Evolutionary conservation across 2,797 vertebrate species (phyloP).

Genomic region (Peromyscus melanophrys): DNA sequence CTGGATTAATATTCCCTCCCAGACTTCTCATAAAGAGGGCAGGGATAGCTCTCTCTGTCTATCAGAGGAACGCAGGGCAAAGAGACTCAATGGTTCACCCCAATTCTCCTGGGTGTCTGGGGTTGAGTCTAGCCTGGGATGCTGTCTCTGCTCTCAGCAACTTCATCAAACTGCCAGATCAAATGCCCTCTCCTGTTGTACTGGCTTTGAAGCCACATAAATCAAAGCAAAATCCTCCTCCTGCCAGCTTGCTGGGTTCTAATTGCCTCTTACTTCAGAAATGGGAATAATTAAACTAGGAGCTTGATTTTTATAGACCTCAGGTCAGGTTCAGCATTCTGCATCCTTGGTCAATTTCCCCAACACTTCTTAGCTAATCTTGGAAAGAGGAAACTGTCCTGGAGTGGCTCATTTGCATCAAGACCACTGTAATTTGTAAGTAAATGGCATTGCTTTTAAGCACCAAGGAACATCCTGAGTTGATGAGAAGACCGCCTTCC

Average conservation of each 20-base stretch:
- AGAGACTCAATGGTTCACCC: slow-evolving; percentile 7
- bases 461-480: slow-evolving; percentile 85
- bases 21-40: slow-evolving; percentile 25
- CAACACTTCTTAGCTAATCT: slow-evolving; percentile 86
- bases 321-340: slow-evolving; percentile 82
- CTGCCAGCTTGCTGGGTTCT: slow-evolving; percentile 80
- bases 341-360: slow-evolving; percentile 87
- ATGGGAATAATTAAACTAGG: slow-evolving; percentile 88
- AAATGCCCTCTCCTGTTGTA: not conserved
- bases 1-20: slow-evolving; percentile 46
- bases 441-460: slow-evolving; percentile 89
- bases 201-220: slow-evolving; percentile 31
- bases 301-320: slow-evolving; percentile 87
- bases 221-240: slow-evolving; percentile 57
- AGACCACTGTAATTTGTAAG: slow-evolving; percentile 89
- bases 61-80: slow-evolving; percentile 35
- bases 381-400: slow-evolving; percentile 85
- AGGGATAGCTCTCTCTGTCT: slow-evolving; percentile 27
- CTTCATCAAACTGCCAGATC: not conserved
- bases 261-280: slow-evolving; percentile 86
- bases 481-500: slow-evolving; percentile 87
- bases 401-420: slow-evolving; percentile 87
- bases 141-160: not conserved
- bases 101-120: not conserved
- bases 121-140: not conserved